Evolutionary conservation across 2,888 invertebrate genomes (phyloP), one percentile per base, ranked within the genome.

Genomic region (Heteropelma amictum): DNA sequence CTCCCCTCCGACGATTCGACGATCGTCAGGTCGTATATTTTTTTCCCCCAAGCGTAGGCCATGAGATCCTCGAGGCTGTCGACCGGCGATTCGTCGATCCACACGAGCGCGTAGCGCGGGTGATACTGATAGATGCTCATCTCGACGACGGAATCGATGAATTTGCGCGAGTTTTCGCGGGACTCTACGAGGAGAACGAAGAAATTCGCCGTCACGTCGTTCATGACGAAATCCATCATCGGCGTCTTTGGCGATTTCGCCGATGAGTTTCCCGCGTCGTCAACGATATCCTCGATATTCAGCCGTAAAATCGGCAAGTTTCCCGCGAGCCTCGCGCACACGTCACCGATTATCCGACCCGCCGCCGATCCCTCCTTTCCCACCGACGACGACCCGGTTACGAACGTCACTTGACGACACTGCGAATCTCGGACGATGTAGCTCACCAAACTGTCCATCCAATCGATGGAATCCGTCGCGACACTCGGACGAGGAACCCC

Each of bases 11-110:
- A 7, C 12, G 77, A 26, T 53, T 80, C 76, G 17, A 80, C 21
- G n/a, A 80, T 67, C 49, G 78, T 77, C 3, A 78, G 35, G 21
- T 78, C 73, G 5, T 67, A 26, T 8, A 78, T 70, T 40, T 70
- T 56, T 12, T 76, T 63, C 0, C 60, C 19, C 79, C 78, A 79
- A n/a, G 67, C 69, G 19, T 72, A 58, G 6, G 17, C 17, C 40
- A 79, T 67, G 1, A 70, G 30, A 2, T 61, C 38, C 10, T 78
- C 51, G 35, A 72, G 45, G 60, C 45, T 65, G 5, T 60, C 47
- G 19, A 19, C 58, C 3, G 14, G 23, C 8, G 23, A 19, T 4
- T 14, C 30, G 7, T 67, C 21, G 6, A 77, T 14, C 0, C 67
- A 26, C 2, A 79, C 35, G 1, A 77, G 26, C 26, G 78, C 23